Percentiles rank a stretch among this genome's conserved stretches.
Conservation (phyloP, 92 coral and sea anemone genomes). For the Zoanthus sociatus region DNA sequence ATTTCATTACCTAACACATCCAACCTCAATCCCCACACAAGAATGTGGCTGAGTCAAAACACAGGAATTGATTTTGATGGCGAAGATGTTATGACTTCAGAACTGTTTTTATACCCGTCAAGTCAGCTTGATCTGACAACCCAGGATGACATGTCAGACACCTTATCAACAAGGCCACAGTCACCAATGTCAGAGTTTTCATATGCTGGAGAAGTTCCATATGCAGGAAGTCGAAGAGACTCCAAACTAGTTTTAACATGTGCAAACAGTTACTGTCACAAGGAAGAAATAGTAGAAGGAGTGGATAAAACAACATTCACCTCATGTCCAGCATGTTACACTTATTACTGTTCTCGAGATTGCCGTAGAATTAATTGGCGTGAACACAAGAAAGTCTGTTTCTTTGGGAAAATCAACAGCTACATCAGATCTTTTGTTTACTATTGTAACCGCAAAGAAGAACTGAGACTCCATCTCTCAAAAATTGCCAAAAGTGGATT, state of each 20-base stretch:
- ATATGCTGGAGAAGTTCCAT: slow-evolving; percentile 84
- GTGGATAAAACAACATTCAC: slow-evolving; percentile 90
- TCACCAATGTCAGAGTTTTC: slow-evolving; percentile 95
- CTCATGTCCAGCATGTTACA: slow-evolving; percentile 96
- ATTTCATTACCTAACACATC: slow-evolving; percentile 65
- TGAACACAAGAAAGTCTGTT: slow-evolving; percentile 93
- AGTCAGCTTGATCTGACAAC: slow-evolving; percentile 78
- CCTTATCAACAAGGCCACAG: slow-evolving; percentile 78
- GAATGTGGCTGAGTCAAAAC: slow-evolving; percentile 88
- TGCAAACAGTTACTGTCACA: slow-evolving; percentile 76
- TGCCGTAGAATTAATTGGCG: slow-evolving; percentile 97
- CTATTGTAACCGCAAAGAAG: slow-evolving; percentile 88
- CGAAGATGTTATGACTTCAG: slow-evolving; percentile 73
- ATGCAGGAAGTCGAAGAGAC: slow-evolving; percentile 61
- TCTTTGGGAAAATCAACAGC: slow-evolving; percentile 95
- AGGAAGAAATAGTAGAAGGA: slow-evolving; percentile 80
- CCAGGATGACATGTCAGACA: slow-evolving; percentile 63
- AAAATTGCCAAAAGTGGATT: slow-evolving; percentile 85
- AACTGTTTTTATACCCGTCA: slow-evolving; percentile 79
- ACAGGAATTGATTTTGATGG: slow-evolving; percentile 73
- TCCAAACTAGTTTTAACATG: slow-evolving; percentile 74
- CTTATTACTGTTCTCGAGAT: slow-evolving; percentile 89
- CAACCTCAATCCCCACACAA: slow-evolving; percentile 81
- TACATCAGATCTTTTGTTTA: slow-evolving; percentile 92
- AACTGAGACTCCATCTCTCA: slow-evolving; percentile 85